A percentile compares a stretch with the other conserved stretches of the same genome.
Evolutionary conservation across 2,888 invertebrate species (phyloP).

Genomic region (Hemistola chrysoprasaria): DNA sequence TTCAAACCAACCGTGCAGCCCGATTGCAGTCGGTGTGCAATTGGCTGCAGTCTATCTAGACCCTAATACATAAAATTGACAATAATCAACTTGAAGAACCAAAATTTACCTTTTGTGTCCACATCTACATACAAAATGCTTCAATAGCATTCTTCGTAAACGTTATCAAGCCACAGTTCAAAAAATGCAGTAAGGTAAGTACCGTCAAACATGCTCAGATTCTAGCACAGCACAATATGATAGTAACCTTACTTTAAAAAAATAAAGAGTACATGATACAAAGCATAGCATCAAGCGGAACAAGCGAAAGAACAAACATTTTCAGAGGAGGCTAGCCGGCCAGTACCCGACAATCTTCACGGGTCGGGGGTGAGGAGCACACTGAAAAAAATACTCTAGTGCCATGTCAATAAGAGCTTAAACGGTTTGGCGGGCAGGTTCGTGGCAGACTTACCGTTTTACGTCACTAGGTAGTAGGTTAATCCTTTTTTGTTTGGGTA

Average conservation of each 20-base stretch:
- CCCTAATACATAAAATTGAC: too few species aligned
- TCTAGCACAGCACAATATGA: slow-evolving; percentile 45
- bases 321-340: slow-evolving; percentile 82
- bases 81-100: too few species aligned
- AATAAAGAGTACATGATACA: slow-evolving; percentile 38
- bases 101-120: too few species aligned
- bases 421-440: slow-evolving; percentile 69
- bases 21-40: too few species aligned
- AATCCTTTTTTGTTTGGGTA: slow-evolving; percentile 36
- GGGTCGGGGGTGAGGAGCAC: slow-evolving; percentile 82
- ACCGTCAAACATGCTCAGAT: slow-evolving; percentile 36
- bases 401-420: slow-evolving; percentile 77
- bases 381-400: slow-evolving; percentile 83
- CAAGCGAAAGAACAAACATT: slow-evolving; percentile 75
- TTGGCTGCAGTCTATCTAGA: too few species aligned
- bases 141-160: slow-evolving; percentile 29
- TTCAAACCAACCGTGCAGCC: too few species aligned
- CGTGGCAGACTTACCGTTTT: slow-evolving; percentile 41
- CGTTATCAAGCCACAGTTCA: slow-evolving; percentile 17
- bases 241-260: slow-evolving; percentile 42
- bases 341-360: slow-evolving; percentile 70
- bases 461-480: slow-evolving; percentile 30
- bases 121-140: too few species aligned
- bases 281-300: slow-evolving; percentile 72
- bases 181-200: slow-evolving; percentile 17